Evolutionary conservation across 2,888 invertebrate genomes (phyloP).

Genomic region (Serripes groenlandicus): DNA sequence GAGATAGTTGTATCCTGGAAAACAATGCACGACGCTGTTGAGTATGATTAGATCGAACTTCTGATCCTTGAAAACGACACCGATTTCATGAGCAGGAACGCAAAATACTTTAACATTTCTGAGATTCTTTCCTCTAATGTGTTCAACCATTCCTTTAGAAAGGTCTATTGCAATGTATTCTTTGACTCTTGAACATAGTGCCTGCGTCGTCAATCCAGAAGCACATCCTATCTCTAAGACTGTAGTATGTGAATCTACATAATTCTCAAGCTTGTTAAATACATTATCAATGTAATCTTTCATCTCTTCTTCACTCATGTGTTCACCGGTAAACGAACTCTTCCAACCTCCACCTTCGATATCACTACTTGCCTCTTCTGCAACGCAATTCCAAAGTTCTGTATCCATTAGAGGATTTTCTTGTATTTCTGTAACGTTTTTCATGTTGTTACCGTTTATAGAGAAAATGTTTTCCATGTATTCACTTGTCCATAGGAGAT

Average conservation of each 20-base stretch:
- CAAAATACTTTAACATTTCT: background rate
- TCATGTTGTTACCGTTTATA: constrained; percentile 9
- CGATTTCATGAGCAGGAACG: background rate
- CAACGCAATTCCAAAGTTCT: constrained; percentile 37
- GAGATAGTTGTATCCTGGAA: constrained; percentile 5
- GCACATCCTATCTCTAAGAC: background rate
- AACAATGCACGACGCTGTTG: constrained; percentile 2
- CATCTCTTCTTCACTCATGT: constrained; percentile 32
- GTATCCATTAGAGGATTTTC: constrained; percentile 34
- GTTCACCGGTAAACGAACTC: constrained; percentile 32
- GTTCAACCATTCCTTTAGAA: background rate
- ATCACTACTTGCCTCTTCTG: constrained; percentile 15
- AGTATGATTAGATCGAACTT: constrained; percentile 6
- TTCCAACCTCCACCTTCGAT: constrained; percentile 40
- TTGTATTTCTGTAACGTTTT: background rate
- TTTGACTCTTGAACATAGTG: background rate
- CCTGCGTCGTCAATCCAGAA: background rate
- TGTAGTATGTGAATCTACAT: background rate
- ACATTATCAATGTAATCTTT: constrained; percentile 24
- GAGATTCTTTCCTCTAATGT: background rate
- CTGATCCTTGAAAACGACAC: background rate
- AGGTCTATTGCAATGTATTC: background rate
- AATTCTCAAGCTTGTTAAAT: constrained; percentile 4
- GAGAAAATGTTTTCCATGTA: constrained; percentile 9
- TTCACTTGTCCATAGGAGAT: constrained; percentile 30